These are phyloP conservation scores for Xiphophorus maculatus DNA, from an alignment of 2,113 vertebrate genomes.

Conservation along the genomic window DNA sequence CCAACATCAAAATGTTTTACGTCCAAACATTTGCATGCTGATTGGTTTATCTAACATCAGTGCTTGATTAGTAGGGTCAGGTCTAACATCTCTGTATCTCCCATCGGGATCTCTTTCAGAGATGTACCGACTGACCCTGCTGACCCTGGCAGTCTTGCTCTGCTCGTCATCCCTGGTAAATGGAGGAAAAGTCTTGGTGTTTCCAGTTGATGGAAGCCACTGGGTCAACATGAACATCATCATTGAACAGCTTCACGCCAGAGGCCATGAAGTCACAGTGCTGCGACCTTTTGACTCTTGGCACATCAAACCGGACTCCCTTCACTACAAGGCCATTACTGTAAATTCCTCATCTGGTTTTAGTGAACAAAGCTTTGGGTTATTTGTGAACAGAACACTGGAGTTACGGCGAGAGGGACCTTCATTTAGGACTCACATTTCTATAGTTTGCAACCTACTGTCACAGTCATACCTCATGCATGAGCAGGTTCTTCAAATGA, in stretches of 20 bases:
- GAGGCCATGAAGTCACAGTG: constrained; percentile 66
- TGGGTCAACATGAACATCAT: constrained; percentile 25
- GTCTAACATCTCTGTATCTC: not conserved
- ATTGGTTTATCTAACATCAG: too few relatives aligned
- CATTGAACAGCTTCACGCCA: constrained; percentile 60
- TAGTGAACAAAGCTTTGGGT: constrained; percentile 8
- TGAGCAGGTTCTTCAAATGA: not conserved
- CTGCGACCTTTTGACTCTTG: constrained; percentile 32
- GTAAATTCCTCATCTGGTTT: constrained; percentile 6
- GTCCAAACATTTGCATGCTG: too few relatives aligned
- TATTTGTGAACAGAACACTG: not conserved
- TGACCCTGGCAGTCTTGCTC: too few relatives aligned
- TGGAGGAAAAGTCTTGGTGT: too few relatives aligned
- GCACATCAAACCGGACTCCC: constrained; percentile 64
- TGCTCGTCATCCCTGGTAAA: too few relatives aligned
- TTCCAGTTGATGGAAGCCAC: too few relatives aligned
- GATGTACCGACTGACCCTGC: constrained; percentile 23
- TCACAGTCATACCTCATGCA: not conserved
- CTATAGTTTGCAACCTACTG: constrained; percentile 7
- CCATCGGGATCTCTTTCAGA: constrained; percentile 34
- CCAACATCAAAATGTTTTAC: too few relatives aligned
- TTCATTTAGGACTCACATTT: constrained; percentile 30
- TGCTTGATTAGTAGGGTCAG: too few relatives aligned
- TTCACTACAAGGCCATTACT: constrained; percentile 51
- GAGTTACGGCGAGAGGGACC: not conserved